Evolutionary conservation across 64 coral and sea anemone genomes (phyloP), one percentile per base, ranked within the genome.

Genomic region (Hydrozoanthus tunicans): DNA sequence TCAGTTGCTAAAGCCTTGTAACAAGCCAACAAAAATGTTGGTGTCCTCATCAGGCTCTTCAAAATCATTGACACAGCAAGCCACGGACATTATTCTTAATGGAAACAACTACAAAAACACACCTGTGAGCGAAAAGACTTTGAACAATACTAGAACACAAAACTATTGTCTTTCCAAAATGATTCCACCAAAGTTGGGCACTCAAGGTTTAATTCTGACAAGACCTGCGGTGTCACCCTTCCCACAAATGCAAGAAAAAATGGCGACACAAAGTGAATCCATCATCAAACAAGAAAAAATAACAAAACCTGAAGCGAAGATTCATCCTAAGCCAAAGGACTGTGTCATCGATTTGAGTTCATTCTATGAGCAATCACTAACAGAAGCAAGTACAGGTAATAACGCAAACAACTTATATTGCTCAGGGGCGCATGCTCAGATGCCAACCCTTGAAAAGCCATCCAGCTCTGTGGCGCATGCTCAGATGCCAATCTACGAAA

Each of bases 271-370:
- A 74, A 10, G 71, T 32, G 51, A 7, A 9, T 6, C 26, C 26
- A 12, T 12, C 4, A 74, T 74, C 9, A 7, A 74, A 74, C 71
- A 6, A 74, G 7, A 74, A 32, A 51, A 43, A 51, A 74, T 7
- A 8, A n/a, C 68, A 9, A 24, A 74, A 74, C 71, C 24, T 32
- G 26, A 74, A 51, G 71, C 51, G 6, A 43, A 74, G 71, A 4
- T 25, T 25, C 23, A 25, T 9, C 1, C 26, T 43, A 74, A 74
- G 26, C 27, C 71, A 74, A 74, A 74, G 71, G 71, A 74, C 71
- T 74, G 71, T 11, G 8, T 74, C 51, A 74, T 74, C 26, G 71
- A 74, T 74, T 43, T 74, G 71, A 74, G 71, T 74, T 32, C 26
- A 32, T 27, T 74, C 71, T 24, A 74, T 74, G 26, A 74, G 13